Evolutionary conservation across 2,888 invertebrate genomes (phyloP).

Genomic region (Phyllotreta striolata): DNA sequence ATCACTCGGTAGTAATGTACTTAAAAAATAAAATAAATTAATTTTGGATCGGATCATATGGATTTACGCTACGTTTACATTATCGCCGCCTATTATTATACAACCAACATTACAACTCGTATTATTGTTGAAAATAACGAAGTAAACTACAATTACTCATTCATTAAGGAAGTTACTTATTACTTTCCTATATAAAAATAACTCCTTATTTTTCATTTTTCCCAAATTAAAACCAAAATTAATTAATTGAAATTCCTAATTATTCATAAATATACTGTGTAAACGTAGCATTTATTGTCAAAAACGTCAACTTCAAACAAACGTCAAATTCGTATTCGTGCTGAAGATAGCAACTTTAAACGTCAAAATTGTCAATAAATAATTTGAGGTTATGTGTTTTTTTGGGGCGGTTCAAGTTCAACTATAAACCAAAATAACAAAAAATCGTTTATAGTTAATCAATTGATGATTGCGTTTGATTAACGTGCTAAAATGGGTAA

Average conservation of each 20-base stretch:
- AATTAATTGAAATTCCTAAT: too few species aligned
- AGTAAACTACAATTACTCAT: too few species aligned
- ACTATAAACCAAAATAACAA: slow-evolving; percentile 15
- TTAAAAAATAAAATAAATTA: not conserved
- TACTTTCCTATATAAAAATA: too few species aligned
- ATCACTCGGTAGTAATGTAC: slow-evolving; percentile 37
- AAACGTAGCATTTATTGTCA: slow-evolving; percentile 5
- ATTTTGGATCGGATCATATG: slow-evolving; percentile 11
- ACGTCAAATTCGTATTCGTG: not conserved
- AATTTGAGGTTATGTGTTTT: slow-evolving; percentile 26
- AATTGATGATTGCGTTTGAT: slow-evolving; percentile 7
- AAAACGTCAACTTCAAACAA: not conserved
- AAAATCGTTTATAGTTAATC: slow-evolving; percentile 7
- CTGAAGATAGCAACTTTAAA: slow-evolving; percentile 1
- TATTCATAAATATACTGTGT: not conserved
- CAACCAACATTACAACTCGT: not conserved
- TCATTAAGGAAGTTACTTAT: too few species aligned
- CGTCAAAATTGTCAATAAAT: slow-evolving; percentile 12
- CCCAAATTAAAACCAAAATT: too few species aligned
- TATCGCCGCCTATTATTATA: not conserved
- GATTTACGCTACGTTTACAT: slow-evolving; percentile 4
- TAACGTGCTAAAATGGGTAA: slow-evolving; percentile 22
- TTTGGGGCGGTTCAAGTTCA: slow-evolving; percentile 30
- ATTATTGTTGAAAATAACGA: not conserved
- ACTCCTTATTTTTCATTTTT: too few species aligned